phyloP scores from a whole-genome alignment of 2,113 vertebrate species.

The Ornithorhynchus anatinus region DNA sequence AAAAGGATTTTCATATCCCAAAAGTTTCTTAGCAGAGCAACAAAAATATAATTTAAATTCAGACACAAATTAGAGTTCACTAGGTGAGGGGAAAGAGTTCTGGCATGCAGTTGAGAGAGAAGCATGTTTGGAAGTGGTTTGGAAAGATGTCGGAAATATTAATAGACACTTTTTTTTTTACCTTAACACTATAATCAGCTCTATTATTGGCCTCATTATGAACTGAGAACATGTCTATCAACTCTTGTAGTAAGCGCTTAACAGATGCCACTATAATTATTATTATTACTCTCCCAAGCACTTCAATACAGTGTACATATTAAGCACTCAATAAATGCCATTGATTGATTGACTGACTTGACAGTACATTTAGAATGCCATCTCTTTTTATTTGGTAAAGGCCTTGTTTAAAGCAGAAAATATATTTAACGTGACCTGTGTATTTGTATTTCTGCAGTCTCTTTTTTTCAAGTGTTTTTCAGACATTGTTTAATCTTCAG shows the following conservation, averaged over 20 bases:
- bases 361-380: not conserved
- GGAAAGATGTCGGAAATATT: not conserved
- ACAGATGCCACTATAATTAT: no score
- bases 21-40: not conserved
- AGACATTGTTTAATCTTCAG: not conserved
- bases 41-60: not conserved
- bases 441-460: no score
- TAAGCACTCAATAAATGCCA: no score
- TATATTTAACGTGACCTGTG: fast-evolving
- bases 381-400: not conserved
- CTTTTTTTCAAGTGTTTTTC: not conserved
- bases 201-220: no score
- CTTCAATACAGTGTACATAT: no score
- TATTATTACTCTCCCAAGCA: no score
- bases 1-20: not conserved
- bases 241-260: no score
- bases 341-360: constrained; percentile 15
- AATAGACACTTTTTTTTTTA: no score
- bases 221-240: no score
- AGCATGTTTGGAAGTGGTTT: not conserved
- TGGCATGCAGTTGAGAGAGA: not conserved
- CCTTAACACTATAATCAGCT: no score
- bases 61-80: not conserved
- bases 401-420: not conserved
- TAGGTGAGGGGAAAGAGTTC: not conserved